These are phyloP conservation scores for Galerucella nymphaeae DNA, from an alignment of 2,888 invertebrate species.

Conservation along the genomic window DNA sequence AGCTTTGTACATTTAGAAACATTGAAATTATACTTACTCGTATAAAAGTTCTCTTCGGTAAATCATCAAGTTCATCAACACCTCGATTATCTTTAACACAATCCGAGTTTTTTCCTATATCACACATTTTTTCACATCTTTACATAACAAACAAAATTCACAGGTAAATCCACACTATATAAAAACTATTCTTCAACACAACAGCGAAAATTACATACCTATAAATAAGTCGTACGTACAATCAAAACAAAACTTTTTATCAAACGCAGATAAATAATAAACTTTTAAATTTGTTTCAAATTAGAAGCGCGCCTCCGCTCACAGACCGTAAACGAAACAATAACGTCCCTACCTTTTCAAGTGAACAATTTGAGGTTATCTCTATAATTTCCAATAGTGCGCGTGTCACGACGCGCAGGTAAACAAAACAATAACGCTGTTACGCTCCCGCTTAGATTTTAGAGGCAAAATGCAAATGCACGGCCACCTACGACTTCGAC, in stretches of 20 bases:
- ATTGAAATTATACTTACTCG: slow-evolving; percentile 43
- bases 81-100: slow-evolving; percentile 32
- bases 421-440: slow-evolving; percentile 41
- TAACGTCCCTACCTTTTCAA: slow-evolving; percentile 39
- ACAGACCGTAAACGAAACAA: slow-evolving; percentile 28
- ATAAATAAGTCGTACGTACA: too few species aligned
- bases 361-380: slow-evolving; percentile 41
- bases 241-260: background rate
- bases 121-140: slow-evolving; percentile 43
- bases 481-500: slow-evolving; percentile 33
- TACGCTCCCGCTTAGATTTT: slow-evolving; percentile 9
- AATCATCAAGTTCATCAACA: slow-evolving; percentile 45
- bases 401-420: slow-evolving; percentile 38
- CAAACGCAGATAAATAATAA: slow-evolving; percentile 11
- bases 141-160: slow-evolving; percentile 20
- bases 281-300: slow-evolving; percentile 5
- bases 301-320: slow-evolving; percentile 28
- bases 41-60: slow-evolving; percentile 49
- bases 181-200: background rate
- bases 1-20: background rate
- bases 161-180: background rate
- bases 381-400: slow-evolving; percentile 34
- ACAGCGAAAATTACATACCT: background rate
- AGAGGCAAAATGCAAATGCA: slow-evolving; percentile 45
- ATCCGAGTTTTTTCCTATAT: slow-evolving; percentile 30